Evolutionary conservation across 2,888 invertebrate genomes (phyloP), one percentile per base, ranked within the genome.

Genomic region (Trichopria drosophilae): DNA sequence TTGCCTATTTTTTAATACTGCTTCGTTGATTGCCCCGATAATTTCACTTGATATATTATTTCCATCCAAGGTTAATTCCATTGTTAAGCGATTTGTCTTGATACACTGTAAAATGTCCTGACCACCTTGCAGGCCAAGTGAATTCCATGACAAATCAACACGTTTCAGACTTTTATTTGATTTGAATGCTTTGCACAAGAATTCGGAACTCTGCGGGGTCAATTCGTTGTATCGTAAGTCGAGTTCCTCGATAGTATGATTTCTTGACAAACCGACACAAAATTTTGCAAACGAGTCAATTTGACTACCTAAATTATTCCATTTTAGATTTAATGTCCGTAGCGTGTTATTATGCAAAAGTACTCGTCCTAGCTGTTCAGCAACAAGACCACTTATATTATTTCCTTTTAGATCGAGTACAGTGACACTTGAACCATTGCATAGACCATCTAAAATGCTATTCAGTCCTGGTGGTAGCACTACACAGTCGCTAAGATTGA

Each of bases 201-300:
- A 61, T 15, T 67, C 61, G 0, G 72, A 69, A 41, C 69, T 71
- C 9, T 66, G 61, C 2, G 71, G 67, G 2, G 69, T 65, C 3
- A 77, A 66, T 48, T 75, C 75, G 58, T 77, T 77, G 53, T 76
- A 76, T 22, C 72, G 57, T 5, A 77, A 51, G 57, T 76, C 74
- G 10, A 77, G 37, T 43, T 67, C 64, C 36, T 75, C 71, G 4
- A 77, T 49, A 4, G 64, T 66, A 39, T 68, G 63, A 57, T 76
- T 76, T 18, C 63, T 58, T 1, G 64, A 54, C 1, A 77, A 48
- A 10, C 69, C 72, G 3, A 72, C 67, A 55, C 76, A 76, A 44
- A 76, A 74, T 43, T 64, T 59, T 1, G 60, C 45, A 53, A 76
- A 76, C 4, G 64, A 62, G 12, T 69, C 68, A 5, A 60, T 48